phyloP scores from a whole-genome alignment of 2,888 invertebrate genomes.

The Ormia ochracea region DNA sequence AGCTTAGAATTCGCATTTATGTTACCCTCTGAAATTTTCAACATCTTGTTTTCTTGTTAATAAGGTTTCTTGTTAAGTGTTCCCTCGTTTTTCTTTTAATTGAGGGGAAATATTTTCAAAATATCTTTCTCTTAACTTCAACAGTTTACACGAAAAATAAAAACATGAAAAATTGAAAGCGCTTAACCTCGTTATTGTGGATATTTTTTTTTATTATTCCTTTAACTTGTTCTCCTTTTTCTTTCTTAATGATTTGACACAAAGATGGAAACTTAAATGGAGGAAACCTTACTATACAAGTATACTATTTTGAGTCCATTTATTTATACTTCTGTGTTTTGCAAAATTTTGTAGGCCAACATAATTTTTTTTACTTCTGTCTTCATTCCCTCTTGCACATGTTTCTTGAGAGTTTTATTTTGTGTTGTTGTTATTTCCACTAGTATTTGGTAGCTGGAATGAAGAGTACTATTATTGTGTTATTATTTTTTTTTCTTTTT shows the following conservation, averaged over 20 bases:
- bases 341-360: constrained; percentile 35
- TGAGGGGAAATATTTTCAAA: too few species aligned
- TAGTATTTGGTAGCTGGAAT: not conserved
- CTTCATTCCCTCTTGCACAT: not conserved
- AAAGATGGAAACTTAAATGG: not conserved
- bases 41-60: too few species aligned
- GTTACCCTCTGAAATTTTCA: too few species aligned
- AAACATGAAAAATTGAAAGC: not conserved
- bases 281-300: not conserved
- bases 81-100: too few species aligned
- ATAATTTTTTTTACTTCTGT: constrained; percentile 33
- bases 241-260: constrained; percentile 9
- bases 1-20: too few species aligned
- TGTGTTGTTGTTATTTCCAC: not conserved
- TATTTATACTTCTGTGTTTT: constrained; percentile 11
- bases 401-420: not conserved
- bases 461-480: not conserved
- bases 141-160: not conserved
- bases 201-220: constrained; percentile 7
- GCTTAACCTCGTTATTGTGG: constrained; percentile 29
- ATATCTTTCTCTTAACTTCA: too few species aligned
- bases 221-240: constrained; percentile 9
- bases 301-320: constrained; percentile 4
- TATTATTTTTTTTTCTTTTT: not conserved
- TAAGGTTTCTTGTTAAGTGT: too few species aligned